Evolutionary conservation across 2,888 invertebrate genomes (phyloP).

Genomic region (Cyaniris semiargus): DNA sequence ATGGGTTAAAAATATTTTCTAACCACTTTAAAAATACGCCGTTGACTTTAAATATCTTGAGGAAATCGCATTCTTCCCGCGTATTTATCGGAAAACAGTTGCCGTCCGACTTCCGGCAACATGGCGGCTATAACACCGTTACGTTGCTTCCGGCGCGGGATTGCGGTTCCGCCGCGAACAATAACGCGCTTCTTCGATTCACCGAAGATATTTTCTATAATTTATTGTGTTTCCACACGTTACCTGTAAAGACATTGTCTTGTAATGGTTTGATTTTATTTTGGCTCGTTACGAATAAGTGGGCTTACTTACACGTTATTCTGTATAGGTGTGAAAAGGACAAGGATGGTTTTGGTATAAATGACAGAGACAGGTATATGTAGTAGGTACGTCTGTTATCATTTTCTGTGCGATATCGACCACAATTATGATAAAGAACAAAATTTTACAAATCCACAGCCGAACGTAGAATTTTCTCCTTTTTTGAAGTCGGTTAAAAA

Average conservation of each 20-base stretch:
- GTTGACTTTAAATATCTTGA: not conserved
- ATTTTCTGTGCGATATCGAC: too few species aligned
- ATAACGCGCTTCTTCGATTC: not conserved
- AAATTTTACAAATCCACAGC: too few species aligned
- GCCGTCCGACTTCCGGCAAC: constrained; percentile 38
- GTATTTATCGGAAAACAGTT: constrained; percentile 37
- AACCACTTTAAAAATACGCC: not conserved
- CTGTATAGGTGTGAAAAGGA: too few species aligned
- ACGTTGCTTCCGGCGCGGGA: constrained; percentile 60
- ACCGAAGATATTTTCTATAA: not conserved
- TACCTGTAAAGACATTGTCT: not conserved
- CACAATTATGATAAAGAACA: too few species aligned
- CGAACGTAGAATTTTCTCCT: too few species aligned
- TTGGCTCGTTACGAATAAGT: too few species aligned
- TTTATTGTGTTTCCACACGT: not conserved
- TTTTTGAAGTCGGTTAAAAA: too few species aligned
- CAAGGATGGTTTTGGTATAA: too few species aligned
- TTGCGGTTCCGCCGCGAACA: constrained; percentile 59
- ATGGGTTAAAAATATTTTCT: not conserved
- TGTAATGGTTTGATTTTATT: not conserved
- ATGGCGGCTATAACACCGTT: constrained; percentile 52
- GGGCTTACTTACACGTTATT: too few species aligned
- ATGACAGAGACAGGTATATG: too few species aligned
- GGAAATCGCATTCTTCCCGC: constrained; percentile 9
- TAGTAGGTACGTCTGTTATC: too few species aligned